These are phyloP conservation scores for Alexandromys fortis DNA, from an alignment of 2,113 vertebrate species.

Conservation along the genomic window DNA sequence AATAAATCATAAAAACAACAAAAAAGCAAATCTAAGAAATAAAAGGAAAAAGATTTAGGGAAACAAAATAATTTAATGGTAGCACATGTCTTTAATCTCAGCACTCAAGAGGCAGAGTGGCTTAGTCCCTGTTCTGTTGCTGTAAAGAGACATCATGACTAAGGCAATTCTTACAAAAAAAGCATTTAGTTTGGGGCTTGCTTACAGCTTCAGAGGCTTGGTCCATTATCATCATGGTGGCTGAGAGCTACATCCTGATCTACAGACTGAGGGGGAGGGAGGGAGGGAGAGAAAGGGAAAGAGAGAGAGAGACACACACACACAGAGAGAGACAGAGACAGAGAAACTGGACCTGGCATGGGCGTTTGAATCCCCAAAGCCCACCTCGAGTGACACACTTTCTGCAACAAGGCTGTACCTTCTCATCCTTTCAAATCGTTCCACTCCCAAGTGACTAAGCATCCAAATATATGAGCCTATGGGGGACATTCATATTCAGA, in stretches of 20 bases:
- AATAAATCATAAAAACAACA: neutral
- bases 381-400: neutral
- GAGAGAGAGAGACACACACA: too few species aligned
- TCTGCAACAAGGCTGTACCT: neutral
- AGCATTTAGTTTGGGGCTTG: neutral
- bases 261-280: neutral
- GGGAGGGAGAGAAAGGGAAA: neutral
- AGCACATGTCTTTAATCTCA: too few species aligned
- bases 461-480: neutral
- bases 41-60: neutral
- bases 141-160: too few species aligned
- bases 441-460: neutral
- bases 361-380: neutral
- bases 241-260: neutral
- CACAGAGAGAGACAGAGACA: neutral
- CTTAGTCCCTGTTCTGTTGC: too few species aligned
- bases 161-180: too few species aligned
- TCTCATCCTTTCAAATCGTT: neutral
- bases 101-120: too few species aligned
- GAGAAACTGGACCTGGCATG: neutral
- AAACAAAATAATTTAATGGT: neutral
- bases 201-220: neutral
- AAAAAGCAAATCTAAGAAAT: neutral
- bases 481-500: too few species aligned
- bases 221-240: neutral